A percentile compares a stretch with the other conserved stretches of the same genome.
These are phyloP conservation scores for Rhinichthys klamathensis DNA, from an alignment of 2,113 vertebrate species.

Conservation along the genomic window DNA sequence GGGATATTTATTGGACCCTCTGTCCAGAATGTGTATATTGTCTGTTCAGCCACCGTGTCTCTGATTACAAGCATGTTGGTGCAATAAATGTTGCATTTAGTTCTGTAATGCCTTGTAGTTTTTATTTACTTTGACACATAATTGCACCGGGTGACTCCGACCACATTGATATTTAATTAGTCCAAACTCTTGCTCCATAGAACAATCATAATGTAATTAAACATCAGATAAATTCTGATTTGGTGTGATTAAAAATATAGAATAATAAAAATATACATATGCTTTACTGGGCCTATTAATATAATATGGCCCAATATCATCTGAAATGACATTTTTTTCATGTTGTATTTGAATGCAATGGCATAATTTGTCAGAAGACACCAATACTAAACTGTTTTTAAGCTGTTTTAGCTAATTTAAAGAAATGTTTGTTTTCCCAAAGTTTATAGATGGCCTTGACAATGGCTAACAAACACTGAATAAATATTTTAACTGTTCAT, in stretches of 20 bases:
- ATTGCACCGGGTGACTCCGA: not conserved
- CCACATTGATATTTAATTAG: not conserved
- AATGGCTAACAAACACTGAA: not conserved
- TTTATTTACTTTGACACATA: not conserved
- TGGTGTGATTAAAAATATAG: not conserved
- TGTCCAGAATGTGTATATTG: constrained; percentile 44
- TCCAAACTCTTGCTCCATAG: not conserved
- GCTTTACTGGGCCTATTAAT: not conserved
- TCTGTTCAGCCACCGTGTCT: constrained; percentile 39
- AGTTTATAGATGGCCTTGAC: not conserved
- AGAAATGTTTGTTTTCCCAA: not conserved
- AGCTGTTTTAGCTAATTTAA: not conserved
- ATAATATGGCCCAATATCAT: not conserved
- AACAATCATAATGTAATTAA: not conserved
- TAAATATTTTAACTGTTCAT: not conserved
- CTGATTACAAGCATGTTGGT: constrained; percentile 32
- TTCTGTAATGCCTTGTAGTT: not conserved
- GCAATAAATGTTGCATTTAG: constrained; percentile 18
- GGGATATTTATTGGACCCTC: constrained; percentile 45
- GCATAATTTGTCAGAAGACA: not conserved
- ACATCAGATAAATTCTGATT: not conserved
- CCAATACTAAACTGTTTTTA: not conserved
- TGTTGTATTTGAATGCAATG: not conserved
- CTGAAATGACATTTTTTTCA: not conserved
- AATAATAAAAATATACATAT: not conserved